Evolutionary conservation across 2,113 vertebrate species (phyloP), one percentile per base, ranked within the genome.

Genomic region (Dissostichus mawsoni): DNA sequence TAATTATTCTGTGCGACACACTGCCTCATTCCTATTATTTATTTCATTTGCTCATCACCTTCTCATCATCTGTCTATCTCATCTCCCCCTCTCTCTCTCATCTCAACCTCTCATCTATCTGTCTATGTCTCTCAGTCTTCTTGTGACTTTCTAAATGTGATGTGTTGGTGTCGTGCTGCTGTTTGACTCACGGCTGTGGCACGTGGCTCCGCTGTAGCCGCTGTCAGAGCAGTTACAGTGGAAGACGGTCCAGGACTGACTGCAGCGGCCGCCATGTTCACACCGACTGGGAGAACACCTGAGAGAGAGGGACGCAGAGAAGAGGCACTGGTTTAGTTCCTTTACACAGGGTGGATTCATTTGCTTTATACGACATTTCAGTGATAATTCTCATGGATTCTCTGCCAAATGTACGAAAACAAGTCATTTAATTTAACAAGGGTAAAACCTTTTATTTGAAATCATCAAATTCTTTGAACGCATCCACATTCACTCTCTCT

Each of bases 261-360:
- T 96, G 81, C 98, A 99, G 67, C 85, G 93, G 12, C 98, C 97
- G 1, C 96, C 96, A 0, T 99, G 98, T 83, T 99, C 98, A 87
- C 97, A 99, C 0, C 95, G 97, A 90, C 96, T 98, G 57, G 96
- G 97, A n/a, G 96, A 96, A 83, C 97, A 99, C 87, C 97, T 98
- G 85, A 67, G n/a, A 59, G 13, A 45, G n/a, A 3, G 53, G 20
- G 53, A 56, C 2, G 11, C n/a, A 20, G 8, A 55, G 17, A 20
- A 18, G 9, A 18, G n/a, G 52, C 36, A 41, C 5, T 6, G 36
- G 0, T 41, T 41, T 7, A 36, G 36, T 36, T 7, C 5, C 36
- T 36, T 36, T 36, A 41, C 1, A 41, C 36, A 41, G 36, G 36
- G 1, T 8, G 7, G 36, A 7, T 8, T 41, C 0, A 41, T 41